Evolutionary conservation across 2,888 invertebrate species (phyloP).

Genomic region (Criorhina ranunculi): DNA sequence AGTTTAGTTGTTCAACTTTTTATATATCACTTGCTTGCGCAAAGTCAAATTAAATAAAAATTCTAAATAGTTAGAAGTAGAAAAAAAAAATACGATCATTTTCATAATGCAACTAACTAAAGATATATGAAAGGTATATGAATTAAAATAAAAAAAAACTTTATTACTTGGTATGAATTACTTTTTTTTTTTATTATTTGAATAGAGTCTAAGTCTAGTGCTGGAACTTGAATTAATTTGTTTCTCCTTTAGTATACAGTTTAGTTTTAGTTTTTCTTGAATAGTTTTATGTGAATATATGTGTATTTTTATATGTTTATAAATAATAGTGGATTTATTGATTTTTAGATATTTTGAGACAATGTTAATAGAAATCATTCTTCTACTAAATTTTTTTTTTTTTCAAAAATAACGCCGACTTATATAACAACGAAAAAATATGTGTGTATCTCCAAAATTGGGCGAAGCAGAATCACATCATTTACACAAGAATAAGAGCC

Average conservation of each 20-base stretch:
- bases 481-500: slow-evolving; percentile 26
- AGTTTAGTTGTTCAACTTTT: slow-evolving; percentile 37
- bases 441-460: slow-evolving; percentile 33
- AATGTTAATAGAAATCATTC: slow-evolving; percentile 20
- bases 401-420: slow-evolving; percentile 45
- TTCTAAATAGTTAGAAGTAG: neutral
- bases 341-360: slow-evolving; percentile 51
- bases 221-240: slow-evolving; percentile 61
- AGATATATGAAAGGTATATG: slow-evolving; percentile 22
- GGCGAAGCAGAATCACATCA: slow-evolving; percentile 49
- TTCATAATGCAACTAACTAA: slow-evolving; percentile 21
- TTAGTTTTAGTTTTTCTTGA: slow-evolving; percentile 15
- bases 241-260: slow-evolving; percentile 20
- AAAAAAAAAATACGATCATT: slow-evolving; percentile 36
- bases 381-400: slow-evolving; percentile 25
- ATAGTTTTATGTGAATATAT: slow-evolving; percentile 36
- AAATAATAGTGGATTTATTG: slow-evolving; percentile 23
- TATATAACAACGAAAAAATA: slow-evolving; percentile 3
- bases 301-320: neutral
- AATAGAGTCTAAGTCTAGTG: slow-evolving; percentile 51
- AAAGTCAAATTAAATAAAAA: slow-evolving; percentile 51
- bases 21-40: slow-evolving; percentile 58
- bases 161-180: slow-evolving; percentile 28
- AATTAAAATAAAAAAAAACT: neutral
- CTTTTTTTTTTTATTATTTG: slow-evolving; percentile 22